Percentiles rank a stretch among this genome's conserved stretches.
Evolutionary conservation across 2,797 vertebrate species (phyloP).

Genomic region (Artibeus jamaicensis): DNA sequence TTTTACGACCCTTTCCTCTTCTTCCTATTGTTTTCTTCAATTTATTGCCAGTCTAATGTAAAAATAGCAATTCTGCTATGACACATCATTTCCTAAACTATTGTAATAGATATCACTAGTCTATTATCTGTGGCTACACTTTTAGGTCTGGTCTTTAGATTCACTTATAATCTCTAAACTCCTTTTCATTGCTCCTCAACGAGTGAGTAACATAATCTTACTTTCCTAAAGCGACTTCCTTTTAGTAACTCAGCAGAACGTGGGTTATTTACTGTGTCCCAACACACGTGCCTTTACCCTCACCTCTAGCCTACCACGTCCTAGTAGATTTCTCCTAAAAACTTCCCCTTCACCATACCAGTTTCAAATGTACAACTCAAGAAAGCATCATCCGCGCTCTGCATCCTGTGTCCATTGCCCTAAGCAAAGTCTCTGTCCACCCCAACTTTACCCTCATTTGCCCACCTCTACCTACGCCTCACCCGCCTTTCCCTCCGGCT

Average conservation of each 20-base stretch:
- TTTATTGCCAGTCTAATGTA: neutral
- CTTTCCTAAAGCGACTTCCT: neutral
- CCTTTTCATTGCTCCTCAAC: neutral
- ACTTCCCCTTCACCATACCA: neutral
- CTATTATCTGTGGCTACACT: neutral
- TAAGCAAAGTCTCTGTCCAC: neutral
- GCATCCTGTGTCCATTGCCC: neutral
- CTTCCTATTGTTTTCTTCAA: neutral
- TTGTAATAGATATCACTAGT: neutral
- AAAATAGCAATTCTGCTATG: neutral
- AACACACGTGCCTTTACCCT: neutral
- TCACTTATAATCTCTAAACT: neutral
- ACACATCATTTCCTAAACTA: neutral
- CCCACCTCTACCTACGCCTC: neutral
- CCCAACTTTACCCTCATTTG: neutral
- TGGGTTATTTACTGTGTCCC: neutral
- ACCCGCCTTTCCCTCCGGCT: neutral
- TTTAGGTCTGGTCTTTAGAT: neutral
- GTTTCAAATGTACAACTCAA: neutral
- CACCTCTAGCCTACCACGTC: neutral
- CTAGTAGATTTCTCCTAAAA: neutral
- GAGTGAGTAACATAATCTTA: neutral
- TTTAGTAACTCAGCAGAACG: neutral
- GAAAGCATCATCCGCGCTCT: neutral
- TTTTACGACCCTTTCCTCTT: neutral